Conservation (phyloP, 2,797 vertebrate genomes). For the Thunnus albacares region DNA sequence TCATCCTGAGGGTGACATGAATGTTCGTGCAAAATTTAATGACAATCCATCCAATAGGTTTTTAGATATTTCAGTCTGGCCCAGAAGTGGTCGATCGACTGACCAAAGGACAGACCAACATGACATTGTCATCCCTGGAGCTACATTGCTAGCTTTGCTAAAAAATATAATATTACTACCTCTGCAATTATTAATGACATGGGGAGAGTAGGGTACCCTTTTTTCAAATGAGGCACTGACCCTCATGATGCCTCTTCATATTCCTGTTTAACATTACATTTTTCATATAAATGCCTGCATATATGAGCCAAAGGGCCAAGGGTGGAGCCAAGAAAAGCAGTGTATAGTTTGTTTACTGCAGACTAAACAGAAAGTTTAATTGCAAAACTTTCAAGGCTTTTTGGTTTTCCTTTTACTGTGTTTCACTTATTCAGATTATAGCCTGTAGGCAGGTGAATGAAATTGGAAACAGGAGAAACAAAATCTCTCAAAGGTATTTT, state of each 20-base stretch:
- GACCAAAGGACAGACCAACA: no score
- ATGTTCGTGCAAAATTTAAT: background rate
- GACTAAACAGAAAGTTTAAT: slow-evolving; percentile 24
- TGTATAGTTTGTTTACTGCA: background rate
- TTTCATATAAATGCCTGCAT: background rate
- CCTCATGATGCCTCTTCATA: background rate
- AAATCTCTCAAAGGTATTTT: slow-evolving; percentile 28
- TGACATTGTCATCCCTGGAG: no score
- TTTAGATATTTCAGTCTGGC: background rate
- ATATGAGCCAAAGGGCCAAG: background rate
- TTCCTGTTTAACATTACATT: background rate
- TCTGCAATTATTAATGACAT: background rate
- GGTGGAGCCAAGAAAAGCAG: background rate
- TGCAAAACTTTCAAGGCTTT: slow-evolving; percentile 19
- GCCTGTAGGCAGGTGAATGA: slow-evolving; percentile 21
- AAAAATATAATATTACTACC: background rate
- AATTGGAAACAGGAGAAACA: slow-evolving; percentile 20
- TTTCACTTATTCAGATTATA: slow-evolving; percentile 1
- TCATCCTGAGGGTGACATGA: background rate
- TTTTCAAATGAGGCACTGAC: no score
- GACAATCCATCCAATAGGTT: background rate
- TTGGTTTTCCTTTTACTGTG: background rate
- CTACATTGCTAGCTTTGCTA: no score
- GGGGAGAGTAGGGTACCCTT: background rate
- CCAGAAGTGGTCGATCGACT: no score